Conservation (phyloP, 2,797 vertebrate genomes). For the Centroberyx gerrardi region DNA sequence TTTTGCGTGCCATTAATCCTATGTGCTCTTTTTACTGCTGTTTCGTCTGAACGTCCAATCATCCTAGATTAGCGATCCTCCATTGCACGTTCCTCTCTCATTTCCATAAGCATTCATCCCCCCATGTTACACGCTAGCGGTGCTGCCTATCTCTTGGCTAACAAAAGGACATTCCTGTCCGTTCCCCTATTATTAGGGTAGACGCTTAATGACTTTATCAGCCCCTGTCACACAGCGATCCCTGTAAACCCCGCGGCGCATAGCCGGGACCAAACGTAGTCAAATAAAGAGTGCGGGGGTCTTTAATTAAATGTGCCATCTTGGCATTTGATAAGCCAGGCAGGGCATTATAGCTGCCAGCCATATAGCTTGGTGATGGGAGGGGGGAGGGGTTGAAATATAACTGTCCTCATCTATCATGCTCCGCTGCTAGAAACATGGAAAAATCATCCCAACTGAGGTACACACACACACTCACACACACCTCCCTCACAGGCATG, state of each 20-base stretch:
- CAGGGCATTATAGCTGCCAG: conserved; percentile 62
- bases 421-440: conserved; percentile 6
- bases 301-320: conserved; percentile 83
- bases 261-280: conserved; percentile 48
- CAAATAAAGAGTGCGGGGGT: conserved; percentile 62
- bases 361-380: conserved; percentile 41
- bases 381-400: conserved; percentile 10
- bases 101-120: conserved; percentile 70
- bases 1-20: conserved; percentile 69
- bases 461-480: neutral
- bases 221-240: conserved; percentile 59
- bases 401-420: conserved; percentile 37
- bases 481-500: neutral
- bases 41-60: conserved; percentile 63
- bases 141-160: conserved; percentile 50
- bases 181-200: conserved; percentile 67
- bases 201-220: conserved; percentile 77
- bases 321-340: conserved; percentile 78
- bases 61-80: conserved; percentile 67
- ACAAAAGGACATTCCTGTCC: conserved; percentile 66
- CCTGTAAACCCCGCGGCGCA: conserved; percentile 60
- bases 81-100: conserved; percentile 62
- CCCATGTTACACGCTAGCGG: conserved; percentile 51
- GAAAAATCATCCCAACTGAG: neutral
- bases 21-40: conserved; percentile 44